Evolutionary conservation across 2,888 invertebrate genomes (phyloP).

Genomic region (Rhagium mordax): DNA sequence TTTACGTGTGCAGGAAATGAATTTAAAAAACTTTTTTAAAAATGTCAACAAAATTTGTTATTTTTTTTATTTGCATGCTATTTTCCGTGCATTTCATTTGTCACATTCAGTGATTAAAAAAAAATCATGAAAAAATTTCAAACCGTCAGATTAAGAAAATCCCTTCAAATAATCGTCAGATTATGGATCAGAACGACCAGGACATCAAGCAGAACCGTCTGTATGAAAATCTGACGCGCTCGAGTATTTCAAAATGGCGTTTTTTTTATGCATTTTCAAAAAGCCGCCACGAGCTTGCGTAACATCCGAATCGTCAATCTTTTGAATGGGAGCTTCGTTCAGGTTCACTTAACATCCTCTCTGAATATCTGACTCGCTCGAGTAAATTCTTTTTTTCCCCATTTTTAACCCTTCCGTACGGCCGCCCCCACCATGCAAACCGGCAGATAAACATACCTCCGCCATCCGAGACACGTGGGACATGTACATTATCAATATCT

Average conservation of each 20-base stretch:
- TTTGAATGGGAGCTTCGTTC: neutral
- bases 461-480: neutral
- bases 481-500: neutral
- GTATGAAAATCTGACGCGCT: conserved; percentile 16
- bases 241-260: conserved; percentile 7
- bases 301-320: neutral
- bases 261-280: conserved; percentile 7
- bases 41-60: too few relatives aligned
- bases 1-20: too few relatives aligned
- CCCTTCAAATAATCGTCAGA: neutral
- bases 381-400: neutral
- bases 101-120: neutral
- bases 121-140: neutral
- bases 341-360: neutral
- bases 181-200: neutral
- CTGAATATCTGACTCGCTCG: neutral
- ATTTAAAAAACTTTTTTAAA: too few relatives aligned
- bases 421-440: conserved; percentile 2
- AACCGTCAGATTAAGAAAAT: neutral
- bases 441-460: conserved; percentile 3
- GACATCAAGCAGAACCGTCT: conserved; percentile 6
- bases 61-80: too few relatives aligned
- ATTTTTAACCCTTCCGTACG: conserved; percentile 5
- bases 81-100: too few relatives aligned
- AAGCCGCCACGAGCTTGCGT: neutral